Base-by-base conservation (phyloP, 2,888 invertebrate species). In the Dolomedes plantarius region DNA sequence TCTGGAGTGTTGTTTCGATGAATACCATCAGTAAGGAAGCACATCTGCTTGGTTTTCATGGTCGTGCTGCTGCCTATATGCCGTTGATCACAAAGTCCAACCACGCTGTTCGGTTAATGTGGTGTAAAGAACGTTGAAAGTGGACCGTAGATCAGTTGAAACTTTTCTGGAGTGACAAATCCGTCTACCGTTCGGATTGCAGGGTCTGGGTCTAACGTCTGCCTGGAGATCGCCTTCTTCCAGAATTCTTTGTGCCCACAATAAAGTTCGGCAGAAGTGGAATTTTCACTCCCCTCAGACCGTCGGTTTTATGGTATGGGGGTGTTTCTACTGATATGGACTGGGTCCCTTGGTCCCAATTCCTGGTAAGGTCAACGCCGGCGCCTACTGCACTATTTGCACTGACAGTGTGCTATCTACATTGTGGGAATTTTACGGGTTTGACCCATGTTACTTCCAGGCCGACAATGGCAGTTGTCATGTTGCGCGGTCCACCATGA, bases 1-100 rank as follows among this genome's bases (percentile, higher is more conserved):
- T 56, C 31, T 23, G 50, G 41, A 16, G 6, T 46, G 16, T 46
- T 46, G 41, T 16, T 46, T 46, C 13, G 16, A 46, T 16, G 16
- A 46, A 46, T 46, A 16, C 41, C 9, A 13, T 46, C 62, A 5
- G 27, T 6, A 62, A 62, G 73, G 27, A 74, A n/a, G n/a, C n/a
- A n/a, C 32, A 36, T 27, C 19, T 74, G 39, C 13, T 74, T 39
- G 36, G 27, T 39, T 62, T 74, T 19, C 62, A 74, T 64, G 74
- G 11, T 64, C 64, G n/a, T 74, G 64, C 41, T 67, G 1, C 67
- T 28, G 29, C 46, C 46, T 67, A 76, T 76, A 67, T 67, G 46
- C 31, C 67, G 76, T 76, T 76, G 67, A 67, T 67, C 31, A 67
- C 76, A 67, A 76, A 67, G 29, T 67, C 67, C 41, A 67, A 46